phyloP scores from a whole-genome alignment of 2,888 invertebrate species.

The Augochlorella aurata region DNA sequence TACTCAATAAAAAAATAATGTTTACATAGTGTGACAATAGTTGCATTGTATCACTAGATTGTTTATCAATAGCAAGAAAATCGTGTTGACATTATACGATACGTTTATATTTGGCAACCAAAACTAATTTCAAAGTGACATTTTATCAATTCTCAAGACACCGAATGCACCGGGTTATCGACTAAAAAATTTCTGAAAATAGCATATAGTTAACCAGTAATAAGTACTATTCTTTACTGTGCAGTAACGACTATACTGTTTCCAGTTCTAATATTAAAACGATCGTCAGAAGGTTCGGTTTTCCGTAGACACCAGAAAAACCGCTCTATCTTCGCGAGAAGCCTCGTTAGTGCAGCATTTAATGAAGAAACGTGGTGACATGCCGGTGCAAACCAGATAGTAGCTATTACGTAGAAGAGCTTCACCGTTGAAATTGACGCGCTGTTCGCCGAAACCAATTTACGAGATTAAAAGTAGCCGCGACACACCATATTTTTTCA shows the following conservation, averaged over 20 bases:
- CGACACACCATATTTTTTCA: conserved; percentile 21
- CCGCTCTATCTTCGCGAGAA: conserved; percentile 10
- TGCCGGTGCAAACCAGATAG: conserved; percentile 1
- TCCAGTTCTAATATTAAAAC: no score
- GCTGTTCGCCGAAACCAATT: conserved; percentile 46
- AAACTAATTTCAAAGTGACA: not conserved
- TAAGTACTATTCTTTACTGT: no score
- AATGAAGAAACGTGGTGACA: conserved; percentile 41
- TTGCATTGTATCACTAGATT: no score
- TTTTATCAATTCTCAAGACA: no score
- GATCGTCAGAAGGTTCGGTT: no score
- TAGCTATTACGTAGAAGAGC: conserved; percentile 23
- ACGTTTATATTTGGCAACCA: no score
- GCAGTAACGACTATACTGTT: not conserved
- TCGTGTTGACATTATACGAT: not conserved
- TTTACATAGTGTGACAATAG: no score
- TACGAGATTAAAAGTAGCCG: conserved; percentile 60
- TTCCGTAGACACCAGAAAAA: conserved; percentile 24
- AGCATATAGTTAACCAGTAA: not conserved
- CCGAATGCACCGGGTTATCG: not conserved
- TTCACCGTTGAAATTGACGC: conserved; percentile 29
- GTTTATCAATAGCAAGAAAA: no score
- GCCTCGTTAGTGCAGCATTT: conserved; percentile 26
- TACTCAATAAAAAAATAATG: no score
- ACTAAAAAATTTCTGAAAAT: not conserved